Conservation (phyloP, 2,888 invertebrate genomes). For the Andrena minutula region DNA sequence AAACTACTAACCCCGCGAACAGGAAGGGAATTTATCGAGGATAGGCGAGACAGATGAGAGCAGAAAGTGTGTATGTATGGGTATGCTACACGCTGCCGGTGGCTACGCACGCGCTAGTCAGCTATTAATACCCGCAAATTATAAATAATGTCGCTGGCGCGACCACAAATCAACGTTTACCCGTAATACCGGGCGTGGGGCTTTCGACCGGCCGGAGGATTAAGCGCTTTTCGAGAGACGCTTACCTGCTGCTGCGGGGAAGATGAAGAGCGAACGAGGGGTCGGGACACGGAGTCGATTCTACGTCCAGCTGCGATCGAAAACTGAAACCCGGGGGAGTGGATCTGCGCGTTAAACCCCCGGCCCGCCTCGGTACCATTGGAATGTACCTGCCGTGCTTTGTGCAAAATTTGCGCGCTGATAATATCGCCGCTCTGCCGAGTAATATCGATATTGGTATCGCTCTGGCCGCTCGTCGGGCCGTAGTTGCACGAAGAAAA, state of each 20-base stretch:
- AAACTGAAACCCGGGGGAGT: constrained; percentile 64
- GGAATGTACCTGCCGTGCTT: constrained; percentile 46
- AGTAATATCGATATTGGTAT: constrained; percentile 44
- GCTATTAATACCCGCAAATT: constrained; percentile 79
- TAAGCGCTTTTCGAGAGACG: constrained; percentile 73
- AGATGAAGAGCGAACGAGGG: constrained; percentile 35
- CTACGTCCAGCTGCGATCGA: constrained; percentile 61
- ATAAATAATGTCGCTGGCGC: constrained; percentile 77
- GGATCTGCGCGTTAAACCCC: constrained; percentile 62
- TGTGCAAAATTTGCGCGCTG: constrained; percentile 34
- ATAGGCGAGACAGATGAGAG: constrained; percentile 41
- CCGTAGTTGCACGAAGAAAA: neutral
- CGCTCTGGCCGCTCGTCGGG: neutral
- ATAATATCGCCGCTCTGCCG: constrained; percentile 23
- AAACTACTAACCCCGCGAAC: neutral
- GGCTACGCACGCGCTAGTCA: constrained; percentile 53
- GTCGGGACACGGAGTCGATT: constrained; percentile 37
- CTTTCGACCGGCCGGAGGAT: constrained; percentile 72
- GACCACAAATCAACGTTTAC: constrained; percentile 80
- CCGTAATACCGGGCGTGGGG: constrained; percentile 74
- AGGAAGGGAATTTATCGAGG: constrained; percentile 45
- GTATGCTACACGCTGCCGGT: constrained; percentile 8
- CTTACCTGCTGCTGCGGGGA: constrained; percentile 49
- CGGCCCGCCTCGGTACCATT: constrained; percentile 6
- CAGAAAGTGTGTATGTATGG: constrained; percentile 13